A percentile compares a stretch with the other conserved stretches of the same genome.
These are phyloP conservation scores for Xenops minutus DNA, from an alignment of 2,797 vertebrate genomes.

Conservation along the genomic window DNA sequence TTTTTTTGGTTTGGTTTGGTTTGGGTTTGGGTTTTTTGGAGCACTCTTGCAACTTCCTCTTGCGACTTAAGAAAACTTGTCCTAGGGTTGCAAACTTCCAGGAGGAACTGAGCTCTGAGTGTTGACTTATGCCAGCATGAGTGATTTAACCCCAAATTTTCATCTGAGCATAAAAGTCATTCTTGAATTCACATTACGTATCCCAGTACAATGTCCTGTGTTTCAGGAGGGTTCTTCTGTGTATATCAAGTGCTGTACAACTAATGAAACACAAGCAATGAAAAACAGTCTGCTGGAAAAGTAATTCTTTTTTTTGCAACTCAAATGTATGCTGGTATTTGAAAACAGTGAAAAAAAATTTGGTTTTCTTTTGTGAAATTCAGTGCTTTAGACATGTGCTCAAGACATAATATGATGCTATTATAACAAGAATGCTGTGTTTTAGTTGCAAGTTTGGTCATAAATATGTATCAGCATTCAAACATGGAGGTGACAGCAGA, in stretches of 20 bases:
- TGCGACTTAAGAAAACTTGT: not conserved
- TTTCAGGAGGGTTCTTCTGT: not conserved
- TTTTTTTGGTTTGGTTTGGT: not conserved
- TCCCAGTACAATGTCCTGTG: not conserved
- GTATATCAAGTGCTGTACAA: not conserved
- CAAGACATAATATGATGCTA: not conserved
- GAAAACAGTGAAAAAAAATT: not conserved
- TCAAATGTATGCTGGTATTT: not conserved
- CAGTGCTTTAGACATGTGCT: not conserved
- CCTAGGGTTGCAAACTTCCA: not conserved
- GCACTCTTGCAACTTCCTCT: conserved; percentile 17
- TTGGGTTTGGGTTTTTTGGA: not conserved
- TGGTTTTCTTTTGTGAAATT: not conserved
- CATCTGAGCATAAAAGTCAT: not conserved
- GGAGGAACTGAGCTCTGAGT: not conserved
- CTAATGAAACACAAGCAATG: not conserved
- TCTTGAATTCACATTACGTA: not conserved
- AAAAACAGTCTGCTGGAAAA: not conserved
- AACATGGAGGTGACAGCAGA: not conserved
- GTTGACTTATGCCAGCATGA: not conserved
- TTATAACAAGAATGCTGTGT: not conserved
- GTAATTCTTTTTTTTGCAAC: not conserved
- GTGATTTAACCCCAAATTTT: not conserved
- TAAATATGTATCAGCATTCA: not conserved
- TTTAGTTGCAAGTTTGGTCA: not conserved